Evolutionary conservation across 2,888 invertebrate species (phyloP).

Genomic region (Pinctada fucata): DNA sequence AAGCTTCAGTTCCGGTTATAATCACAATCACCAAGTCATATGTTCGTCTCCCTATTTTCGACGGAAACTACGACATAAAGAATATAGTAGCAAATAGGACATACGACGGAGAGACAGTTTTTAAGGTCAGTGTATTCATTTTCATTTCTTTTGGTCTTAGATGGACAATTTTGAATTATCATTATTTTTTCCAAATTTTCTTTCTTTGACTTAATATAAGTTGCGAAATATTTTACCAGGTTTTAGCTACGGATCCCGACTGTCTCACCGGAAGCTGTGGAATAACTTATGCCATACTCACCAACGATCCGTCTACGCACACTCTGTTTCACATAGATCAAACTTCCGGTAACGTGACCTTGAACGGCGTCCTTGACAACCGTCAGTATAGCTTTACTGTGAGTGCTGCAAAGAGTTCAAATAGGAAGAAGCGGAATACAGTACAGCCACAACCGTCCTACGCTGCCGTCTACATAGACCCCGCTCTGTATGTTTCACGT

Average conservation of each 20-base stretch:
- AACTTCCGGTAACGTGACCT: constrained; percentile 95
- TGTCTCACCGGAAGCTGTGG: constrained; percentile 4
- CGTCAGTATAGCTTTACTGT: constrained; percentile 84
- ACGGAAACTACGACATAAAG: constrained; percentile 19
- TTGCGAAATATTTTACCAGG: neutral
- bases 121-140: constrained; percentile 9
- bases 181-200: neutral
- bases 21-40: constrained; percentile 56
- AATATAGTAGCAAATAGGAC: constrained; percentile 17
- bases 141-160: neutral
- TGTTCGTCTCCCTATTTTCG: constrained; percentile 12
- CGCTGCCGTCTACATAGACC: constrained; percentile 14
- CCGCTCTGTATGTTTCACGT: constrained; percentile 5
- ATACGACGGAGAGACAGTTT: constrained; percentile 11
- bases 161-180: neutral
- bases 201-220: neutral
- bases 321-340: constrained; percentile 92
- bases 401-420: constrained; percentile 67
- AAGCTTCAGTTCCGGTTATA: constrained; percentile 50
- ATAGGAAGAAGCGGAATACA: neutral
- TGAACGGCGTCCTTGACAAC: constrained; percentile 95
- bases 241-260: constrained; percentile 20
- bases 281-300: constrained; percentile 5
- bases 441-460: constrained; percentile 2
- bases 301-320: constrained; percentile 30